Conservation (phyloP, 2,888 invertebrate genomes). For the Meloe dianella region DNA sequence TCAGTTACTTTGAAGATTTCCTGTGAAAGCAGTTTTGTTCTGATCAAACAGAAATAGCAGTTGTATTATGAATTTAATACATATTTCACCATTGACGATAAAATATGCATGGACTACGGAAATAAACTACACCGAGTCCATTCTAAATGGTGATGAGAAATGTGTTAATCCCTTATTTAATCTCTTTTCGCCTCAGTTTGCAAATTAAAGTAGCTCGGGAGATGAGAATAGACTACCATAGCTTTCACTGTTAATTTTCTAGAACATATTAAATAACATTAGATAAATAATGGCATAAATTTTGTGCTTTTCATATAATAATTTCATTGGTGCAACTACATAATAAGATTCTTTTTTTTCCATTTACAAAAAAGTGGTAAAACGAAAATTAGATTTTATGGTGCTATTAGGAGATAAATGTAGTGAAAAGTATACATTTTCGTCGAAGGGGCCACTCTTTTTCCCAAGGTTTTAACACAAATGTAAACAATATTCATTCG, state of each 20-base stretch:
- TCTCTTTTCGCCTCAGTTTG: conserved; percentile 7
- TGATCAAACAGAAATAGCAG: not conserved
- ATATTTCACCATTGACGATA: not conserved
- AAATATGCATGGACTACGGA: not conserved
- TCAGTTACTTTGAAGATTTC: too few relatives aligned
- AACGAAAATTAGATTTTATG: not conserved
- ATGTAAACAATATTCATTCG: conserved; percentile 1
- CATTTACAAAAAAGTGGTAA: not conserved
- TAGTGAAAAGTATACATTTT: not conserved
- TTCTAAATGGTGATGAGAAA: conserved; percentile 8
- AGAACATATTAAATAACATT: not conserved
- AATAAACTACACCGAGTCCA: conserved; percentile 2
- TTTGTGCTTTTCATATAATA: not conserved
- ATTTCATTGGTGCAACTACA: not conserved
- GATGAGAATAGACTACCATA: not conserved
- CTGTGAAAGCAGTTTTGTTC: not conserved
- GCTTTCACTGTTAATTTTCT: not conserved
- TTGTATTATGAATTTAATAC: not conserved
- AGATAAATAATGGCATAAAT: too few relatives aligned
- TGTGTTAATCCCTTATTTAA: conserved; percentile 9
- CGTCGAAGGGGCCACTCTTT: not conserved
- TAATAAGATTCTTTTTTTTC: not conserved
- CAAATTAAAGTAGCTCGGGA: not conserved
- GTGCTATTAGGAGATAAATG: not conserved
- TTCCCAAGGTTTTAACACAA: not conserved